These are phyloP conservation scores for Eubucco bourcierii DNA, from an alignment of 2,113 vertebrate species.

Conservation along the genomic window DNA sequence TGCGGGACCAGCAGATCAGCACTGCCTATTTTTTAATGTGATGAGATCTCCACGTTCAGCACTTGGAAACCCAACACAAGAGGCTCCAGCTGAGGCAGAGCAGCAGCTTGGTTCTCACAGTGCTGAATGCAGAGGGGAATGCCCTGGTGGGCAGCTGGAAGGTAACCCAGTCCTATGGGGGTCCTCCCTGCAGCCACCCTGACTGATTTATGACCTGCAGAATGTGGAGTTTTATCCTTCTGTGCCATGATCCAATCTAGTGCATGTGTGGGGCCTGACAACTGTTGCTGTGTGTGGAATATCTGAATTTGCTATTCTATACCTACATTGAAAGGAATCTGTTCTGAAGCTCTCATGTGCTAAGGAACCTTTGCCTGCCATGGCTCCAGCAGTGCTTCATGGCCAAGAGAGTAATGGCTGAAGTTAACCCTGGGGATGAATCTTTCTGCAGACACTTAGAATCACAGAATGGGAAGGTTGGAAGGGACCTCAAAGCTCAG, in stretches of 20 bases:
- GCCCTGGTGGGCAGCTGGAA: neutral
- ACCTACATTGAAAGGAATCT: constrained; percentile 21
- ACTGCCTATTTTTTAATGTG: neutral
- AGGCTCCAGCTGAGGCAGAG: neutral
- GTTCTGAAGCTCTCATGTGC: neutral
- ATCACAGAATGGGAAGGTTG: too few species aligned
- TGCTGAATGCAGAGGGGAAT: neutral
- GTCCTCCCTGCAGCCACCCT: neutral
- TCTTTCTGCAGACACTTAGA: neutral
- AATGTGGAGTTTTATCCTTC: constrained; percentile 17
- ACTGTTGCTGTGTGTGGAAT: neutral
- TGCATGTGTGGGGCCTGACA: neutral
- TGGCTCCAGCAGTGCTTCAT: neutral
- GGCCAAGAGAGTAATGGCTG: neutral
- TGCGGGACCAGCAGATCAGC: neutral
- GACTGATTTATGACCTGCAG: constrained; percentile 32
- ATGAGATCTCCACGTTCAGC: constrained; percentile 24
- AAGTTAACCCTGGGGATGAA: neutral
- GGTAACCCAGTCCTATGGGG: neutral
- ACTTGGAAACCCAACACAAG: neutral
- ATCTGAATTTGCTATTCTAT: constrained; percentile 23
- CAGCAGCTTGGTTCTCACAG: neutral
- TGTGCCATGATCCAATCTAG: neutral
- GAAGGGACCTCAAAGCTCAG: too few species aligned
- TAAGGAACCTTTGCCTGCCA: neutral